A percentile compares a stretch with the other conserved stretches of the same genome.
Conservation (phyloP, 2,113 vertebrate species). For the Pluvianellus socialis region DNA sequence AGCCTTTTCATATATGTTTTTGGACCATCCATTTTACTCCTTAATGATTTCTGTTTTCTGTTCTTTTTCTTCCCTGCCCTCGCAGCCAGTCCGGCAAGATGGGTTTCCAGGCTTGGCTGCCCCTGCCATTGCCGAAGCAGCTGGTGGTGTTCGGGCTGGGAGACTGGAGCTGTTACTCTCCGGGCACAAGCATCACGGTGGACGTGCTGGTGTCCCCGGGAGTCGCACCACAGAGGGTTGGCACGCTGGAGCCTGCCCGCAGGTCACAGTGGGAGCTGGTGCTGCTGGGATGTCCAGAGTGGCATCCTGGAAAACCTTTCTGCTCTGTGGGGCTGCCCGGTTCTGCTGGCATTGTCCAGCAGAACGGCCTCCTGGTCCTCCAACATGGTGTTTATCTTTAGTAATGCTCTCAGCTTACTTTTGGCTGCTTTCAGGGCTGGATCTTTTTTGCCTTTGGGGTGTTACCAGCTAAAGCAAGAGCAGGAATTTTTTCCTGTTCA, state of each 20-base stretch:
- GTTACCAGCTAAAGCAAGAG: background rate
- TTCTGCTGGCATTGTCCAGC: background rate
- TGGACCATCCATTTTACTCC: background rate
- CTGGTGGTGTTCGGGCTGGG: conserved; percentile 85
- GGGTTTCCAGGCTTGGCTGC: conserved; percentile 81
- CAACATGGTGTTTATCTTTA: background rate
- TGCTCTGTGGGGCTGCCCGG: background rate
- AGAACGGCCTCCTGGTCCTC: background rate
- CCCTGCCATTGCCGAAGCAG: conserved; percentile 81
- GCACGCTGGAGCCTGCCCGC: conserved; percentile 70
- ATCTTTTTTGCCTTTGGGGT: background rate
- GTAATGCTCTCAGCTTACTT: background rate
- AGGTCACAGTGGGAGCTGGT: conserved; percentile 57
- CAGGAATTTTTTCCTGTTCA: background rate
- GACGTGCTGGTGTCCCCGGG: conserved; percentile 77
- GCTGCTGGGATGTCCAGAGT: background rate
- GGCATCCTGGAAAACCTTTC: background rate
- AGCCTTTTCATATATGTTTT: accelerated
- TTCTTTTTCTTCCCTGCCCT: background rate
- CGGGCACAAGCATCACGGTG: conserved; percentile 55
- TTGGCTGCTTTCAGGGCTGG: background rate
- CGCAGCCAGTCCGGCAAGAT: conserved; percentile 77
- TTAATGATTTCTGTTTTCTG: background rate
- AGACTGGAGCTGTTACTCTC: conserved; percentile 78
- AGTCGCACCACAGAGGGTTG: conserved; percentile 71